Percentiles rank a stretch among this genome's conserved stretches.
Conservation (phyloP, 2,888 invertebrate genomes). For the Ophion ellenae region DNA sequence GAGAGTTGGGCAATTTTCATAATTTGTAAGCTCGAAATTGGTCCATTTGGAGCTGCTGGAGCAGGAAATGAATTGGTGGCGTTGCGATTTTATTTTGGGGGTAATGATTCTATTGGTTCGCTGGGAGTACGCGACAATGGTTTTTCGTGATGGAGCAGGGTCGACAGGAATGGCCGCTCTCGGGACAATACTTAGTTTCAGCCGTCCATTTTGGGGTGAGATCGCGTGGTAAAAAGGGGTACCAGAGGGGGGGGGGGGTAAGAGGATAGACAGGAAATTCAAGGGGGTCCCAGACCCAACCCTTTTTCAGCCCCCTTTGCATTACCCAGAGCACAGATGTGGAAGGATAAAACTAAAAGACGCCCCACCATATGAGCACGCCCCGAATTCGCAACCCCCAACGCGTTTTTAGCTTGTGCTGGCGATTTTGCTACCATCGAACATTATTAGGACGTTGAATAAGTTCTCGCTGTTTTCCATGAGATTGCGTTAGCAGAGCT, state of each 20-base stretch:
- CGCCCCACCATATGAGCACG: constrained; percentile 48
- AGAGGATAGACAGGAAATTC: constrained; percentile 19
- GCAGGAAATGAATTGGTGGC: too few species aligned
- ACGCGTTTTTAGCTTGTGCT: background rate
- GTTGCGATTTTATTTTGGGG: too few species aligned
- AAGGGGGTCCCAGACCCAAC: constrained; percentile 54
- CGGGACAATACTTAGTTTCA: constrained; percentile 40
- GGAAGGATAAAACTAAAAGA: constrained; percentile 37
- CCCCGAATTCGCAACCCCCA: constrained; percentile 40
- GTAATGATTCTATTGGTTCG: too few species aligned
- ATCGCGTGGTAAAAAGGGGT: constrained; percentile 28
- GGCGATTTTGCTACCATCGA: background rate
- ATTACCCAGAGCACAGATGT: constrained; percentile 35
- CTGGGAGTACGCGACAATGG: background rate
- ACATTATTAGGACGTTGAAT: too few species aligned
- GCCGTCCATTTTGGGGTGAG: constrained; percentile 55
- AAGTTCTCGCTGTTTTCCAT: too few species aligned
- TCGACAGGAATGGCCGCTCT: constrained; percentile 40
- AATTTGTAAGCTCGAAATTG: too few species aligned
- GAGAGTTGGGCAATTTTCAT: too few species aligned
- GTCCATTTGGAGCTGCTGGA: too few species aligned
- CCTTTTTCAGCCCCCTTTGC: constrained; percentile 46
- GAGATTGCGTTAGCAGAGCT: too few species aligned
- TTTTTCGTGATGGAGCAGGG: background rate
- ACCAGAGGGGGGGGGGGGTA: constrained; percentile 12